Percentiles rank a stretch among this genome's conserved stretches.
Evolutionary conservation across 2,113 vertebrate genomes (phyloP).

Genomic region (Ursus arctos): DNA sequence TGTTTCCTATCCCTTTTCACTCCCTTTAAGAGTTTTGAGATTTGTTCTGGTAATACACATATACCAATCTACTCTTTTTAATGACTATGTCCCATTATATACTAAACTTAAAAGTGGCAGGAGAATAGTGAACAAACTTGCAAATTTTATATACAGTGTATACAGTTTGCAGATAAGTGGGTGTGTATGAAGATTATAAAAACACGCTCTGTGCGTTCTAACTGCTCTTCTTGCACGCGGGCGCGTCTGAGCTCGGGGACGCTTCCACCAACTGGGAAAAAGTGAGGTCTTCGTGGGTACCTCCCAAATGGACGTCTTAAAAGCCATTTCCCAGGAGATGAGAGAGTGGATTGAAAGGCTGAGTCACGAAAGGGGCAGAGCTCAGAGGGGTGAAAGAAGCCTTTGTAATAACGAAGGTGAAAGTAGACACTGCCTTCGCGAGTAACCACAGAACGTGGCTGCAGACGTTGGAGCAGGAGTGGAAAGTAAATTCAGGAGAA

Average conservation of each 20-base stretch:
- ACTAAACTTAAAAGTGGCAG: not conserved
- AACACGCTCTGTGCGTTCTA: not conserved
- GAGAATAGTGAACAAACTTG: not conserved
- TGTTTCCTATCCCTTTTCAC: not conserved
- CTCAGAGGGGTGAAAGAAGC: not conserved
- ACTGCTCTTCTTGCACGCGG: not conserved
- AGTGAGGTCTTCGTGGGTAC: not conserved
- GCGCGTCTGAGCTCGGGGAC: too few relatives aligned
- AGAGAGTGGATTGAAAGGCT: not conserved
- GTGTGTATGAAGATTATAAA: not conserved
- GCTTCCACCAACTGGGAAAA: rapidly evolving
- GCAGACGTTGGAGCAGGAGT: not conserved
- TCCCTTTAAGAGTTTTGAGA: not conserved
- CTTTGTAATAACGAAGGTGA: not conserved
- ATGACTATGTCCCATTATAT: not conserved
- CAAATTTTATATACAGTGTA: not conserved
- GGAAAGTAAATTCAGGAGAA: not conserved
- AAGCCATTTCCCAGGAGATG: not conserved
- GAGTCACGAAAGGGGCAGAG: not conserved
- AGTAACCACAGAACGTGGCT: not conserved
- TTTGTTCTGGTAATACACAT: not conserved
- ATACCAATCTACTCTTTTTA: not conserved
- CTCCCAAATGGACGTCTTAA: not conserved
- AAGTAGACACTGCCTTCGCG: not conserved
- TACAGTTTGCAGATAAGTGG: not conserved